These are phyloP conservation scores for Odocoileus hemionus DNA, from an alignment of 2,113 vertebrate species.

Conservation along the genomic window DNA sequence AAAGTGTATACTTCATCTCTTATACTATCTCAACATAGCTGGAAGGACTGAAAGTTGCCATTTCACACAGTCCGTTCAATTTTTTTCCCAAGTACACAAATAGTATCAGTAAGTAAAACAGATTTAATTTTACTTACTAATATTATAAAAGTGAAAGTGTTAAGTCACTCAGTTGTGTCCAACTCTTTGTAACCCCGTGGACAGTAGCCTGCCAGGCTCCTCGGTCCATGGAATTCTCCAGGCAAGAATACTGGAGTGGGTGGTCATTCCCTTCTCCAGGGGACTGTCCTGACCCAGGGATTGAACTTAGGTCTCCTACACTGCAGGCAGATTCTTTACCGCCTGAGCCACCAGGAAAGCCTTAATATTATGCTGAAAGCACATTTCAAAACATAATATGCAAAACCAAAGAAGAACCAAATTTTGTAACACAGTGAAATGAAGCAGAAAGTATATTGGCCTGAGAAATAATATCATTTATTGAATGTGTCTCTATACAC, in stretches of 20 bases:
- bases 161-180: background rate
- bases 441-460: background rate
- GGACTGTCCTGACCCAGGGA: background rate
- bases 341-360: background rate
- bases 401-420: conserved; percentile 13
- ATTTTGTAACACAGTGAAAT: background rate
- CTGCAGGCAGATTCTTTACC: background rate
- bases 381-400: conserved; percentile 13
- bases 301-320: background rate
- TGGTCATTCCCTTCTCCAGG: background rate
- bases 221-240: background rate
- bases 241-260: background rate
- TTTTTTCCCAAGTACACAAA: background rate
- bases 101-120: background rate
- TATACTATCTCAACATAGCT: background rate
- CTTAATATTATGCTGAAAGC: background rate
- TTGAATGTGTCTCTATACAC: background rate
- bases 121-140: background rate
- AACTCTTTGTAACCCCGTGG: background rate
- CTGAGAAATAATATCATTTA: background rate
- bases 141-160: background rate
- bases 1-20: background rate
- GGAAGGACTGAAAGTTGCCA: background rate
- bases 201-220: background rate
- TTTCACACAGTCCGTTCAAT: background rate